Conservation (phyloP, 2,797 vertebrate species). For the Syngnathus rostellatus region DNA sequence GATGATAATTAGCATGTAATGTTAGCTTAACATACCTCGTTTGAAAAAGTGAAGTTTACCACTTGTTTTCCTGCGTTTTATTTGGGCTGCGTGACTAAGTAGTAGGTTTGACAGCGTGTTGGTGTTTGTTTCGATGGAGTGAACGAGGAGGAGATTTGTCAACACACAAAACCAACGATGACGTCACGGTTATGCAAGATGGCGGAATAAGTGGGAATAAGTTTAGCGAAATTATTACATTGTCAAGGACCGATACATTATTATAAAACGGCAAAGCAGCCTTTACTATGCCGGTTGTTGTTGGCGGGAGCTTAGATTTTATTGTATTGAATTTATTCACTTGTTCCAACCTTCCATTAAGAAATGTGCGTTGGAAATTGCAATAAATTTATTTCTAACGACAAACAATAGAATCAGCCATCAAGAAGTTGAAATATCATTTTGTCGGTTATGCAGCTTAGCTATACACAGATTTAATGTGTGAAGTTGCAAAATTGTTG, state of each 20-base stretch:
- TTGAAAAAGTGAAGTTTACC: background rate
- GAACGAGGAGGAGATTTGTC: background rate
- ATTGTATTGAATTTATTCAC: background rate
- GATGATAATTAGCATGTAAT: background rate
- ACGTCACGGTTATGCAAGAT: slow-evolving; percentile 17
- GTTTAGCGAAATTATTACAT: background rate
- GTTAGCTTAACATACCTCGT: background rate
- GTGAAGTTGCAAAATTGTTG: no score
- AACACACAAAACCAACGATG: background rate
- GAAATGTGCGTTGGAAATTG: no score
- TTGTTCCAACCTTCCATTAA: background rate
- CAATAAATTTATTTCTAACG: no score
- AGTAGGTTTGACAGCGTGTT: background rate
- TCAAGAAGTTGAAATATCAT: background rate
- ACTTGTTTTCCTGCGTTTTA: background rate
- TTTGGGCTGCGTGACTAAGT: background rate
- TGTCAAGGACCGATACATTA: background rate
- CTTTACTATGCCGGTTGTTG: no score
- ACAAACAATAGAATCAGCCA: no score
- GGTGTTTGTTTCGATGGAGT: background rate
- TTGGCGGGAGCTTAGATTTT: background rate
- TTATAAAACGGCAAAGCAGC: background rate
- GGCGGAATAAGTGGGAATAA: background rate
- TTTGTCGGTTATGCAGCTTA: background rate
- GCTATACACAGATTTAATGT: no score